These are phyloP conservation scores for Scytalopus superciliaris DNA, from an alignment of 2,113 vertebrate species.

Conservation along the genomic window DNA sequence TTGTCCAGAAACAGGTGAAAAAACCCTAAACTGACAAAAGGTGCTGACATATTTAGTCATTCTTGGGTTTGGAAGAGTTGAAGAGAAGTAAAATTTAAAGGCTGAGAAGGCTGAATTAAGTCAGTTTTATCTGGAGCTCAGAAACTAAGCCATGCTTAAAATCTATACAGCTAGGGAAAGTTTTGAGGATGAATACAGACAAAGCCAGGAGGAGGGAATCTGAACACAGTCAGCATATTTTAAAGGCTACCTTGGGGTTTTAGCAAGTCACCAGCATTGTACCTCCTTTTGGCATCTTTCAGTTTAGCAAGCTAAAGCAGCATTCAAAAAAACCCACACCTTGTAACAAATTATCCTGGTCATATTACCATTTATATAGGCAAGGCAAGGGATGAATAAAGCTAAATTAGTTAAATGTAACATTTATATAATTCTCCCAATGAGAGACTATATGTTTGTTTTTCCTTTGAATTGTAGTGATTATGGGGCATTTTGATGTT, in stretches of 20 bases:
- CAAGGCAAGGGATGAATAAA: neutral
- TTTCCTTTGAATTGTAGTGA: neutral
- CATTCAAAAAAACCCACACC: neutral
- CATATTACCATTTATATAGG: neutral
- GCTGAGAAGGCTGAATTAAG: neutral
- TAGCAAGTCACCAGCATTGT: neutral
- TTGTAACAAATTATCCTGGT: neutral
- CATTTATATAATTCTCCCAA: neutral
- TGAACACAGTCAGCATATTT: neutral
- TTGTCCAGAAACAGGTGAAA: neutral
- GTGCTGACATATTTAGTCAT: neutral
- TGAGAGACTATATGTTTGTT: neutral
- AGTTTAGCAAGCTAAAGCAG: neutral
- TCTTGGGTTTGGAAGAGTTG: neutral
- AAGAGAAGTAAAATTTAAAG: neutral
- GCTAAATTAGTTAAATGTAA: neutral
- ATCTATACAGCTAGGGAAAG: neutral
- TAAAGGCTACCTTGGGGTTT: neutral
- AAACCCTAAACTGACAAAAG: fast-evolving
- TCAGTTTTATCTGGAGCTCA: neutral
- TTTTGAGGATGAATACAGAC: neutral
- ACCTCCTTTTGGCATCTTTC: neutral
- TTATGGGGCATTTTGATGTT: neutral
- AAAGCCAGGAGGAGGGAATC: neutral
- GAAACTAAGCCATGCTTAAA: neutral